Evolutionary conservation across 2,888 invertebrate species (phyloP).

Genomic region (Arenicola marina): DNA sequence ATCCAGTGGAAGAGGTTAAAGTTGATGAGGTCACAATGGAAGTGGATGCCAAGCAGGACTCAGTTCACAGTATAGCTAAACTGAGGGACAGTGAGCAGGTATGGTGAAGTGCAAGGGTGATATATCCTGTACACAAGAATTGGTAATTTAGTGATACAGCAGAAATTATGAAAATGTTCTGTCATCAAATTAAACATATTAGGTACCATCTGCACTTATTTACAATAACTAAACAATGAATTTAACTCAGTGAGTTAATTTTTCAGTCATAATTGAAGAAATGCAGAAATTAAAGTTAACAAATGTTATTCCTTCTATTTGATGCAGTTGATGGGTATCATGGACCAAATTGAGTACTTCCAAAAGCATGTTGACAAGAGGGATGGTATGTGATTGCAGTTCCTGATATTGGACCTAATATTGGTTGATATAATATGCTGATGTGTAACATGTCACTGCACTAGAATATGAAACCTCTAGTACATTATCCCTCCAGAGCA

Average conservation of each 20-base stretch:
- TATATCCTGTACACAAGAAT: background rate
- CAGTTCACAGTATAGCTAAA: constrained; percentile 87
- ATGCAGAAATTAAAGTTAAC: background rate
- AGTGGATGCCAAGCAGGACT: constrained; percentile 51
- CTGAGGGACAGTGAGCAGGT: constrained; percentile 81
- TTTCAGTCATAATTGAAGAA: background rate
- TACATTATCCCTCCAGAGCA: no score
- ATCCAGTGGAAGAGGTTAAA: constrained; percentile 72
- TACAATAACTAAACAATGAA: background rate
- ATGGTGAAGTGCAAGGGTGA: background rate
- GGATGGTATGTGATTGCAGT: constrained; percentile 17
- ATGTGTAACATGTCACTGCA: background rate
- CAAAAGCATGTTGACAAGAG: constrained; percentile 21
- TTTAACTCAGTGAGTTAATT: background rate
- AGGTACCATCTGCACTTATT: no score
- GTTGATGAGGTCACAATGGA: constrained; percentile 45
- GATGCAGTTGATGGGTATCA: constrained; percentile 62
- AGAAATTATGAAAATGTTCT: constrained; percentile 3
- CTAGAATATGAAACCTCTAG: no score
- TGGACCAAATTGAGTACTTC: constrained; percentile 77
- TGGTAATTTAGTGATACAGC: background rate
- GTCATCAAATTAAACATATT: background rate
- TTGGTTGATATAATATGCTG: background rate
- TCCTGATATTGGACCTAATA: background rate
- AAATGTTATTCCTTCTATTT: background rate